These are phyloP conservation scores for Busseola fusca DNA, from an alignment of 2,888 invertebrate genomes.

Conservation along the genomic window DNA sequence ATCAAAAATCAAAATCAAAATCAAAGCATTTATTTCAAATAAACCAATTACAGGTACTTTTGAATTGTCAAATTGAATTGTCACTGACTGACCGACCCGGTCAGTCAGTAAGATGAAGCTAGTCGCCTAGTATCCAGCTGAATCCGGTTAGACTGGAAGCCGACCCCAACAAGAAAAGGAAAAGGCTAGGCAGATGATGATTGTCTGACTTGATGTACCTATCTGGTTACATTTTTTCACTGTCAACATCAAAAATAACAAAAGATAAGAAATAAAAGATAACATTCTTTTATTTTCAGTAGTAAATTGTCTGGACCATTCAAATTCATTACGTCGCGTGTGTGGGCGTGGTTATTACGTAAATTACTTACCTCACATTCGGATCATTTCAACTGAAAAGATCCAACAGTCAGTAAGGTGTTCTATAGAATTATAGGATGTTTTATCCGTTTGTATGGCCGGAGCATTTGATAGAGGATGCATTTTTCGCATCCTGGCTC, in stretches of 20 bases:
- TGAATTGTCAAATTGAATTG: no score
- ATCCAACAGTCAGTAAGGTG: constrained; percentile 16
- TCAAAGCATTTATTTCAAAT: no score
- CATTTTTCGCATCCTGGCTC: constrained; percentile 46
- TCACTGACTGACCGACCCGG: no score
- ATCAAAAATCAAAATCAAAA: no score
- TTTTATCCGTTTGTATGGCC: constrained; percentile 20
- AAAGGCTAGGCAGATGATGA: no score
- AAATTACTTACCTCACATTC: constrained; percentile 50
- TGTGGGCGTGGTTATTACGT: constrained; percentile 49
- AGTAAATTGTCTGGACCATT: background rate
- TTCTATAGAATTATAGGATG: constrained; percentile 10
- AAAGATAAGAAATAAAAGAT: constrained; percentile 5
- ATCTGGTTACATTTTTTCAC: background rate
- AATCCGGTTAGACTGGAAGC: no score
- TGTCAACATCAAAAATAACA: background rate
- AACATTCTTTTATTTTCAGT: constrained; percentile 10
- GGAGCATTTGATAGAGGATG: constrained; percentile 52
- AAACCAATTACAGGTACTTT: no score
- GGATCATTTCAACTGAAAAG: constrained; percentile 41
- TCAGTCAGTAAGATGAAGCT: no score
- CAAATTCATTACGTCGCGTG: constrained; percentile 8
- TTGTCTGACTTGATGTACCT: background rate
- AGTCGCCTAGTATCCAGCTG: no score
- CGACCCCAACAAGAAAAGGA: no score